Evolutionary conservation across 2,113 vertebrate genomes (phyloP).

Genomic region (Alethe diademata): DNA sequence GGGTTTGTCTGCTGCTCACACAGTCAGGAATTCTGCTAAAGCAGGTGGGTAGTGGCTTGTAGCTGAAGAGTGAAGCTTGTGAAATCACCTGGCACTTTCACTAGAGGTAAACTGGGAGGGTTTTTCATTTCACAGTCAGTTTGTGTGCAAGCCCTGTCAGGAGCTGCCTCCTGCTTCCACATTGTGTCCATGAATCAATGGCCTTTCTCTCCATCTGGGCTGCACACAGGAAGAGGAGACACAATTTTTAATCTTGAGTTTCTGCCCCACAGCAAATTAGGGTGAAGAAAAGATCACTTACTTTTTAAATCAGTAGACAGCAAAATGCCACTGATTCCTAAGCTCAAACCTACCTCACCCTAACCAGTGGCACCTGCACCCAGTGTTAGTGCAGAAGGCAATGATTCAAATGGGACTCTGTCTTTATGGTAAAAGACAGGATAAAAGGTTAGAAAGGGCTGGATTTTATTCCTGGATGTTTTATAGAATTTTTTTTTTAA

Average conservation of each 20-base stretch:
- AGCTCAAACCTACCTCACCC: not conserved
- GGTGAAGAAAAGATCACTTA: not conserved
- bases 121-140: not conserved
- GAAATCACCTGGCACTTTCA: not conserved
- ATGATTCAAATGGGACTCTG: not conserved
- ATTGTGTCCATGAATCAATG: rapidly evolving
- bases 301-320: not conserved
- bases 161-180: not conserved
- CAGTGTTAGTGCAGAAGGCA: not conserved
- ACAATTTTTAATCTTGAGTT: not conserved
- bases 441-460: not conserved
- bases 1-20: not conserved
- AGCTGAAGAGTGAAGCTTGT: not conserved
- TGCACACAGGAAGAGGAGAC: not conserved
- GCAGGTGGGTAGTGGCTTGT: not conserved
- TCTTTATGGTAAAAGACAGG: not conserved
- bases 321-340: not conserved
- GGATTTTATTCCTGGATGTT: not conserved
- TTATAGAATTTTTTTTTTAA: not conserved
- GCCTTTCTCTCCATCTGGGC: not conserved
- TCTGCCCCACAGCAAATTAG: not conserved
- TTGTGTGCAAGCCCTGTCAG: not conserved
- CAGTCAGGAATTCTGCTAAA: not conserved
- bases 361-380: not conserved
- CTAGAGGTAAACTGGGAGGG: not conserved